phyloP scores from a whole-genome alignment of 37 sponge, comb jelly and placozoan species.

The Corticium candelabrum region DNA sequence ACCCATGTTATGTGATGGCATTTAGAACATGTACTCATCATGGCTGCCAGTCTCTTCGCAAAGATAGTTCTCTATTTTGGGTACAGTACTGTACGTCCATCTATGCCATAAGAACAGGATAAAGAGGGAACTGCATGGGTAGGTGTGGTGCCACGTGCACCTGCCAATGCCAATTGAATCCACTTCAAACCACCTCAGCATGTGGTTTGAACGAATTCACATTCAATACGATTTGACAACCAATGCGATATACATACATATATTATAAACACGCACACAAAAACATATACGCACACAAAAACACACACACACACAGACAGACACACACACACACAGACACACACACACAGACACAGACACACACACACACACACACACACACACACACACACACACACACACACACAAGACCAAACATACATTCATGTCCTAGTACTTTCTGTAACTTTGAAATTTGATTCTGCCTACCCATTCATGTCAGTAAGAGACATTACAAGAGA shows the following conservation, averaged over 20 bases:
- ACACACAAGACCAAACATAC: no score
- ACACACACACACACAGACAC: not conserved
- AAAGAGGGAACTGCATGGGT: no score
- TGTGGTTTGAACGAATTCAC: no score
- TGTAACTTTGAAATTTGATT: not conserved
- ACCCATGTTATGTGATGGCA: no score
- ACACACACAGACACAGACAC: not conserved
- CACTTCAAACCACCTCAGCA: no score
- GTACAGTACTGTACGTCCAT: no score
- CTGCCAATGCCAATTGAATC: no score
- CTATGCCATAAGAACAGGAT: no score
- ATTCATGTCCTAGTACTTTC: not conserved
- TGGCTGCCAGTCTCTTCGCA: no score
- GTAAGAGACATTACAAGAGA: not conserved
- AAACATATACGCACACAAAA: not conserved
- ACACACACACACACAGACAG: not conserved
- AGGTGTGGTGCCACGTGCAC: no score
- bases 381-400: not conserved
- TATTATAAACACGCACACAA: not conserved
- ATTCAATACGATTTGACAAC: not conserved
- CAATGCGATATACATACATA: not conserved
- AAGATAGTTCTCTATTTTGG: no score
- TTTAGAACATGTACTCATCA: no score
- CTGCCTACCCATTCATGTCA: not conserved
- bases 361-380: conserved; percentile 8